Evolutionary conservation across 1,140 invertebrate genomes (phyloP).

Genomic region (Trichonephila clavata): DNA sequence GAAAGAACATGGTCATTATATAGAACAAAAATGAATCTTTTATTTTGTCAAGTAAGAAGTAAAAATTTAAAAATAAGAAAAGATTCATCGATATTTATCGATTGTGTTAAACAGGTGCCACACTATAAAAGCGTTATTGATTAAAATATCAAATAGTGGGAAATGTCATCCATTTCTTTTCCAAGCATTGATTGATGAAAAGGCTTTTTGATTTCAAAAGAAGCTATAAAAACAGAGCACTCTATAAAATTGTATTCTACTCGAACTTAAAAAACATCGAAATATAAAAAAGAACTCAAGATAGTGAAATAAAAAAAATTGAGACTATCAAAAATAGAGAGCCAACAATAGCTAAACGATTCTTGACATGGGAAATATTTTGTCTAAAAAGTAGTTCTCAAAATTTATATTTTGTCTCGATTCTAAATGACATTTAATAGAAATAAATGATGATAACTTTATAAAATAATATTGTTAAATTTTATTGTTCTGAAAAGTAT

Average conservation of each 20-base stretch:
- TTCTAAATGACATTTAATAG: no score
- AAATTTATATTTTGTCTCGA: no score
- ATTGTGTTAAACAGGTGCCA: not conserved
- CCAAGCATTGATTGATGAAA: not conserved
- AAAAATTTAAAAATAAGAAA: not conserved
- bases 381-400: not conserved
- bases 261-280: not conserved
- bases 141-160: conserved; percentile 27
- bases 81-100: conserved; percentile 34
- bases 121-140: not conserved
- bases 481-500: no score
- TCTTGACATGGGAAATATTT: not conserved
- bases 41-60: no score
- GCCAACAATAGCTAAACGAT: not conserved
- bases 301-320: not conserved
- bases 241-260: not conserved
- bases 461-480: no score
- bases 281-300: not conserved
- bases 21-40: not conserved
- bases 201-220: not conserved
- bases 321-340: not conserved
- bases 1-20: not conserved
- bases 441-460: no score
- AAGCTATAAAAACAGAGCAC: not conserved
- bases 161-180: not conserved